phyloP scores from a whole-genome alignment of 2,888 invertebrate genomes.

The Mellilla xanthometata region DNA sequence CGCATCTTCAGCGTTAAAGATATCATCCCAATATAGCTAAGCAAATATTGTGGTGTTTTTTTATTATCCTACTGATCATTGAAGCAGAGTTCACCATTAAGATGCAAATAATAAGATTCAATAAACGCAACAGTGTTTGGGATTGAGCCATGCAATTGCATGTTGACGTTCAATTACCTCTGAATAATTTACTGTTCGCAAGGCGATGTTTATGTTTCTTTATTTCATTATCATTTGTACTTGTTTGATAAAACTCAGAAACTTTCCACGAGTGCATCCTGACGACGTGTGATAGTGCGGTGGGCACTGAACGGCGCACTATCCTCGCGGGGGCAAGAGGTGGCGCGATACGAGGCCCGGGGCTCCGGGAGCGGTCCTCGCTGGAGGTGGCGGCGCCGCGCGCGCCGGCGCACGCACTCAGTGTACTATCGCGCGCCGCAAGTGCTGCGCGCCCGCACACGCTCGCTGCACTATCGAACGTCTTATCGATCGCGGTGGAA shows the following conservation, averaged over 20 bases:
- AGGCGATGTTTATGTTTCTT: conserved; percentile 22
- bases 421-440: conserved; percentile 73
- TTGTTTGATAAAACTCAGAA: conserved; percentile 12
- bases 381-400: conserved; percentile 60
- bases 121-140: conserved; percentile 7
- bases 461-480: conserved; percentile 56
- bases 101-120: conserved; percentile 11
- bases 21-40: too few relatives aligned
- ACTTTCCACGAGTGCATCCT: conserved; percentile 28
- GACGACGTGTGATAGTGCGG: conserved; percentile 51
- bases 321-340: conserved; percentile 72
- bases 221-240: conserved; percentile 3
- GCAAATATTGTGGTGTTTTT: too few relatives aligned
- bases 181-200: conserved; percentile 10
- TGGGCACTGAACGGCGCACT: conserved; percentile 65
- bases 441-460: conserved; percentile 74
- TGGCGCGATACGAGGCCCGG: conserved; percentile 63
- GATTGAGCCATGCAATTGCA: conserved; percentile 20
- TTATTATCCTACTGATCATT: background rate
- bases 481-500: conserved; percentile 62
- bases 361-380: conserved; percentile 69
- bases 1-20: conserved; percentile 40
- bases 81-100: conserved; percentile 8
- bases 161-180: conserved; percentile 20
- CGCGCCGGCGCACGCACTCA: conserved; percentile 63